Base-by-base conservation (phyloP, 2,797 vertebrate species). In the Poeciliopsis gracilis region DNA sequence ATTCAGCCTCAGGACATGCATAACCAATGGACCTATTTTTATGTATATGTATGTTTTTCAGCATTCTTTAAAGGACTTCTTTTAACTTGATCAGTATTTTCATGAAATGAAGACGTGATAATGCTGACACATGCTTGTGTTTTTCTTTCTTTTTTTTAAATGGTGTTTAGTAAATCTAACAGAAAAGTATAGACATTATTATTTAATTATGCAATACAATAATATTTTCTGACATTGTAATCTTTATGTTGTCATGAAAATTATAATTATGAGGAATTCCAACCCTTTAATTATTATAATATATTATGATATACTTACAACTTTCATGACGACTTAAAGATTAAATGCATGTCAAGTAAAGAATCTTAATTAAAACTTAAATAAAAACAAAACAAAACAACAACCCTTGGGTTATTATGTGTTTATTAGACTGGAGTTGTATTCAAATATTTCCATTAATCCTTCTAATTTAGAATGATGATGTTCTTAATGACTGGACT, bases 1-100 rank as follows among this genome's bases (percentile, higher is more conserved):
- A 66, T 77, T 72, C 70, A 57, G 61, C 82, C 87, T 79, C 84
- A 18, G 75, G 83, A 82, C 79, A 85, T 76, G 78, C 12, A 43
- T 67, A 67, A 5, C 4, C 2, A 4, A 67, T 2, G 5, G 63
- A 13, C 38, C 38, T 43, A 25, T 25, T 25, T 67, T 41, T 59
- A 28, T 28, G 12, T 5, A 5, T 57, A 13, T 28, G 2, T 28
- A 61, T 18, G 5, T 61, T 61, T 59, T 61, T 16, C 13, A 8
- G 57, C 28, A 61, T 33, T 61, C 30, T 18, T 18, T 61, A 18
- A 33, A 33, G 59, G 59, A 61, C 30, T 18, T 33, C 0, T 61
- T 61, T 61, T 61, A 18, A 66, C 10, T 38, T 41, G 38, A 41
- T 20, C 20, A 38, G 8, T 41, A 18, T 11, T 16, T 41, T 67